Evolutionary conservation across 2,888 invertebrate species (phyloP).

Genomic region (Drosophila paranaensis): DNA sequence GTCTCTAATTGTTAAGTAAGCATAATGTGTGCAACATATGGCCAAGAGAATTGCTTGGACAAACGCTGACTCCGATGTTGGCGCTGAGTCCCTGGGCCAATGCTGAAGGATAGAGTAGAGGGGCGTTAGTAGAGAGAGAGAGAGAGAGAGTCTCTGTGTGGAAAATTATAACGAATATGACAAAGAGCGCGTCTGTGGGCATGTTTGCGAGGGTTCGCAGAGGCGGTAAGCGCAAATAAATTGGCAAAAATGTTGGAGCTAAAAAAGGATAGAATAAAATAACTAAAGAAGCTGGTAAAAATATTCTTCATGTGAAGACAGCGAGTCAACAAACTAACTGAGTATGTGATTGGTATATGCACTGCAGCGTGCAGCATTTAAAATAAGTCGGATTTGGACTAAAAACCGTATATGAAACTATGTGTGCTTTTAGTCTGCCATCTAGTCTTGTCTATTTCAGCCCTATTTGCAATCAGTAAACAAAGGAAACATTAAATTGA

Average conservation of each 20-base stretch:
- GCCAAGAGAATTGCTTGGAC: constrained; percentile 49
- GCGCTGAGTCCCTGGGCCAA: constrained; percentile 22
- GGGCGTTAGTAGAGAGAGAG: not conserved
- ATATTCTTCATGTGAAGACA: constrained; percentile 50
- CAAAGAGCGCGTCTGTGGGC: constrained; percentile 26
- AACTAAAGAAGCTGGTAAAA: not conserved
- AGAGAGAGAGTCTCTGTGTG: constrained; percentile 10
- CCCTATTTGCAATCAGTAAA: no score
- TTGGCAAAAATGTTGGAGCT: constrained; percentile 49
- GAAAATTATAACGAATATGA: constrained; percentile 46
- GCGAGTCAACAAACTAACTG: no score
- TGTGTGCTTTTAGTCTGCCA: not conserved
- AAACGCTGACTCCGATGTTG: constrained; percentile 31
- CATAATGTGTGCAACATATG: constrained; percentile 75
- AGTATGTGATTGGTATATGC: no score
- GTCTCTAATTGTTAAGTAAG: constrained; percentile 77
- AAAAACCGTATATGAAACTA: not conserved
- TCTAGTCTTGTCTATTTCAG: not conserved
- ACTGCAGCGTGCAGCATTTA: not conserved
- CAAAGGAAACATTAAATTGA: not conserved
- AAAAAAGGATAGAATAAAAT: constrained; percentile 16
- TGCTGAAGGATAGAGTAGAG: constrained; percentile 16
- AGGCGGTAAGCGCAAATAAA: constrained; percentile 51
- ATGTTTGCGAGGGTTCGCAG: constrained; percentile 16
- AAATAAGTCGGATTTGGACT: not conserved